Conservation (phyloP, 2,113 vertebrate genomes). For the Oreocharis arfaki region DNA sequence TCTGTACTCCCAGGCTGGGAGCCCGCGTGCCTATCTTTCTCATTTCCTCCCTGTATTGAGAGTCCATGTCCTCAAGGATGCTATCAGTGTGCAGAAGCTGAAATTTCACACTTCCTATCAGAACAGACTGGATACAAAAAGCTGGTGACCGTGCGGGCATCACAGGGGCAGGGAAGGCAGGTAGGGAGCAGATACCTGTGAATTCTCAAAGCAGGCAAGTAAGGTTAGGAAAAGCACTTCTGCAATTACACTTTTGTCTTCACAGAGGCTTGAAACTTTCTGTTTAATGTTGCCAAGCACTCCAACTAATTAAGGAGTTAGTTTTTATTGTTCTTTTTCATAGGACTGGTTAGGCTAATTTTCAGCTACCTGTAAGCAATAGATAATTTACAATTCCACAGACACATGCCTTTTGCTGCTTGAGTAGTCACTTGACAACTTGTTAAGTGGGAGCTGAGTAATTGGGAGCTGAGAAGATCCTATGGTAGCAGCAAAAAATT, state of each 20-base stretch:
- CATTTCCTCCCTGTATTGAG: neutral
- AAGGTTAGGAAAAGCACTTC: neutral
- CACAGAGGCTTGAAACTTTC: neutral
- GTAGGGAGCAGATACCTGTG: neutral
- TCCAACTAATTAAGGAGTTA: neutral
- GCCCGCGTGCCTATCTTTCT: fast-evolving
- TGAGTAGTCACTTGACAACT: neutral
- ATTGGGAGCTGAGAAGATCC: neutral
- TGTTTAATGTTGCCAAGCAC: neutral
- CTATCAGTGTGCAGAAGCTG: neutral
- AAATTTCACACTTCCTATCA: neutral
- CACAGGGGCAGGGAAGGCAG: neutral
- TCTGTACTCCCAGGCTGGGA: neutral
- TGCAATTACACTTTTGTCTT: neutral
- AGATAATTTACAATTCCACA: neutral
- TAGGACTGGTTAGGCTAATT: neutral
- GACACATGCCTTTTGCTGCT: neutral
- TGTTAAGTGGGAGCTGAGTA: neutral
- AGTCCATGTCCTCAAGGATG: neutral
- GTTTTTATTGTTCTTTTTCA: neutral
- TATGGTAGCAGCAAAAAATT: neutral
- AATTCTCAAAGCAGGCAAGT: neutral
- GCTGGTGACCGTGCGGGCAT: neutral
- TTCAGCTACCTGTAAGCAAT: neutral
- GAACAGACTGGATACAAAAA: neutral